Evolutionary conservation across 2,888 invertebrate genomes (phyloP), one percentile per base, ranked within the genome.

Genomic region (Pristionchus entomophagus): DNA sequence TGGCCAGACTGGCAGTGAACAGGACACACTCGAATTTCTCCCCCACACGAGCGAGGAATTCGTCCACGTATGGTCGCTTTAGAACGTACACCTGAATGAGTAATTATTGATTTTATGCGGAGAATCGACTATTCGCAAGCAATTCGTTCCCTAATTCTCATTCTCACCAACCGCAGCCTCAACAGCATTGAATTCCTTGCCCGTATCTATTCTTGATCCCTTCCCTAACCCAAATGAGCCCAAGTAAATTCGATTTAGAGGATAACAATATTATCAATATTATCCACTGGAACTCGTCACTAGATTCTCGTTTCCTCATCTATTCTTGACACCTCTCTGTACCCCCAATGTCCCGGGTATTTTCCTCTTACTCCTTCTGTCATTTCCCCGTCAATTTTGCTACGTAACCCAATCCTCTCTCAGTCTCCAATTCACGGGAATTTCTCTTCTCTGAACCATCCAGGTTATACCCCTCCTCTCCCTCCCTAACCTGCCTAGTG

Each of bases 51-150:
- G 97, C 96, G 89, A 99, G 95, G 95, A 99, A 99, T 94, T 98
- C 98, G 95, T 99, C 99, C 85, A 99, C 99, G 95, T 97, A 97
- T 94, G 99, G 99, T 95, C 99, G 96, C 95, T 99, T 99, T 94
- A 99, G 95, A 89, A 99, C 99, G 95, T 99, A 99, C 51, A 95
- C 95, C 94, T 94, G 90, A 59, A 19, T 10, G 5, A 77, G 12
- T 65, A 32, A 32, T 65, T 65, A 56, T 8, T n/a, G 14, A 56
- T 22, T 56, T 56, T 56, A 14, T n/a, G n/a, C n/a, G n/a, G n/a
- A n/a, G n/a, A n/a, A n/a, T n/a, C n/a, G n/a, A n/a, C n/a, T n/a
- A n/a, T n/a, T n/a, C n/a, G n/a, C n/a, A 86, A 59, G 49, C 80
- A 26, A 87, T 49, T 35, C n/a, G n/a, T n/a, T n/a, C n/a, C n/a